phyloP scores from a whole-genome alignment of 2,113 vertebrate species.

The Psammodynastes pulverulentus region DNA sequence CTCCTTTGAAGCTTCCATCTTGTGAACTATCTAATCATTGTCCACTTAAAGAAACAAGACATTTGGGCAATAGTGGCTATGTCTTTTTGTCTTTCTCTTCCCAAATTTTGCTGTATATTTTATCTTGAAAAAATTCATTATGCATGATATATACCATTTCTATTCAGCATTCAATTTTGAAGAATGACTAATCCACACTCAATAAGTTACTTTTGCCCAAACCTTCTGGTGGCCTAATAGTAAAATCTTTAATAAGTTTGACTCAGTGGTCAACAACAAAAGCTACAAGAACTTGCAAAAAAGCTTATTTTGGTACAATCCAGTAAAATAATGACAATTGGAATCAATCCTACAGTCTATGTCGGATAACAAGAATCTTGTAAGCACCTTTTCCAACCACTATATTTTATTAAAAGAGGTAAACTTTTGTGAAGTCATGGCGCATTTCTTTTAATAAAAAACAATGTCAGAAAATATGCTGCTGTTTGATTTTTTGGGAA shows the following conservation, averaged over 20 bases:
- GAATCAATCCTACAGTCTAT: not conserved
- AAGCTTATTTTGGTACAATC: not conserved
- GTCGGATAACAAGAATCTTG: not conserved
- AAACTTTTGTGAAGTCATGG: not conserved
- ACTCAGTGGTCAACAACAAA: too few species aligned
- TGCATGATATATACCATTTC: not conserved
- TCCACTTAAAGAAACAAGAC: not conserved
- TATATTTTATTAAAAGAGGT: not conserved
- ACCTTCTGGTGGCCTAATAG: not conserved
- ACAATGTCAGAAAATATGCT: not conserved
- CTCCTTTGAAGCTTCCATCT: not conserved
- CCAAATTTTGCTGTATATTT: not conserved
- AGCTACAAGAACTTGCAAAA: not conserved
- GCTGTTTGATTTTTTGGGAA: not conserved
- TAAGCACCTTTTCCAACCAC: not conserved
- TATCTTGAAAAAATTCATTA: constrained; percentile 10
- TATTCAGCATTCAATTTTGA: not conserved
- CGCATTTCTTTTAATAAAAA: not conserved
- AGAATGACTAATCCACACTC: not conserved
- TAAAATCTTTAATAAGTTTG: constrained; percentile 10
- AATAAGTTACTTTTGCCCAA: not conserved
- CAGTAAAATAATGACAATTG: too few species aligned
- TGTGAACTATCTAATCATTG: not conserved
- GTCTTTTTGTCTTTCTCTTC: not conserved
- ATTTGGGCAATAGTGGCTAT: not conserved